These are phyloP conservation scores for Elgaria multicarinata DNA, from an alignment of 2,113 vertebrate species.

Conservation along the genomic window DNA sequence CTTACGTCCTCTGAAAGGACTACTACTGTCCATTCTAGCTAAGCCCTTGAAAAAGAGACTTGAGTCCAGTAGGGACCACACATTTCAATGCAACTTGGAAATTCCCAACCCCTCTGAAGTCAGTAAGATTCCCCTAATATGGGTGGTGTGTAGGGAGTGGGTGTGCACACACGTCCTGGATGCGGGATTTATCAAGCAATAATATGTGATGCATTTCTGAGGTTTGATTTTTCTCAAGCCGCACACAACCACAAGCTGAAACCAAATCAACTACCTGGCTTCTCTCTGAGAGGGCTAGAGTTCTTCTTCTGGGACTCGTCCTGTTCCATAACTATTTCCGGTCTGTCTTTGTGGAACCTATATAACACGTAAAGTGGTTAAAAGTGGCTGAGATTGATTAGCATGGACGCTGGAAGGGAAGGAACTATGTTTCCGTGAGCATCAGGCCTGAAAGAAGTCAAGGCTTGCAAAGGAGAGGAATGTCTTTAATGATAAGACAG, in stretches of 20 bases:
- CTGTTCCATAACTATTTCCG: not conserved
- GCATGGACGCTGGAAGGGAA: not conserved
- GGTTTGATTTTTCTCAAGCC: not conserved
- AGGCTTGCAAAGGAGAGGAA: not conserved
- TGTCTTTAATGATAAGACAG: not conserved
- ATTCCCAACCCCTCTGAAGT: fast-evolving
- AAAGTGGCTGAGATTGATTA: not conserved
- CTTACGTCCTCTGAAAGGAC: not conserved
- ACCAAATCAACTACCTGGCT: too few relatives aligned
- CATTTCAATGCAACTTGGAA: not conserved
- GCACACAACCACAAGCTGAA: not conserved
- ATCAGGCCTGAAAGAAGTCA: not conserved
- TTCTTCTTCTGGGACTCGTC: not conserved
- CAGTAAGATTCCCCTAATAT: fast-evolving
- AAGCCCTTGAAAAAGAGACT: not conserved
- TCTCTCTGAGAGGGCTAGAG: too few relatives aligned
- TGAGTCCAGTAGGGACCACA: not conserved
- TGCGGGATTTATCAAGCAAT: not conserved
- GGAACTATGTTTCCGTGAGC: not conserved
- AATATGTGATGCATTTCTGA: not conserved
- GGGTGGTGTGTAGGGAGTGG: not conserved
- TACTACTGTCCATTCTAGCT: too few relatives aligned
- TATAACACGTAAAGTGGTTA: not conserved
- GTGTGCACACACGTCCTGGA: not conserved
- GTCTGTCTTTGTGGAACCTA: not conserved